Conservation (phyloP, 1,140 invertebrate genomes). For the Mamestra configurata region DNA sequence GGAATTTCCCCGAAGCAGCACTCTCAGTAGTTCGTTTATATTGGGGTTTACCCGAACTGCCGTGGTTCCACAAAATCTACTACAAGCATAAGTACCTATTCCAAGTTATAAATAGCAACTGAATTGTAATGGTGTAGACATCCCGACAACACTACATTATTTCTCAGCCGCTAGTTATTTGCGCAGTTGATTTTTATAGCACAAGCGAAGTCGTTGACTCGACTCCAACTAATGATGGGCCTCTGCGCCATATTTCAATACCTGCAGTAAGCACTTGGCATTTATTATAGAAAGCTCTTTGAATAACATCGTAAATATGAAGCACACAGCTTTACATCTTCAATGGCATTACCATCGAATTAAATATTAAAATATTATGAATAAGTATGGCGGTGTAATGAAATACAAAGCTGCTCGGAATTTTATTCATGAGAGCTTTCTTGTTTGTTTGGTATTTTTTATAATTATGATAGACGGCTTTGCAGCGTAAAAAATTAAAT, state of each 20-base stretch:
- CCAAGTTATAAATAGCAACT: background rate
- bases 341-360: constrained; percentile 6
- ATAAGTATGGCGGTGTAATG: constrained; percentile 7
- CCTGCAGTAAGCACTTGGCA: background rate
- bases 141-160: background rate
- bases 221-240: background rate
- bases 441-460: constrained; percentile 12
- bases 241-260: background rate
- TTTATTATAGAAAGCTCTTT: background rate
- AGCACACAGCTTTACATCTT: background rate
- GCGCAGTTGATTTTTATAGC: constrained; percentile 8
- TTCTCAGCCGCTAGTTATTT: background rate
- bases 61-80: background rate
- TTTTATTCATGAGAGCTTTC: constrained; percentile 15
- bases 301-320: background rate
- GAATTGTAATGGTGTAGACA: background rate
- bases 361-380: constrained; percentile 34
- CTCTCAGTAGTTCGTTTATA: background rate
- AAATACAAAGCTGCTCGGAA: constrained; percentile 20
- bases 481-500: background rate
- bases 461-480: background rate
- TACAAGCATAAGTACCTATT: background rate
- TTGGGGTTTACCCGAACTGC: background rate
- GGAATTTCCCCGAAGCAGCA: too few species aligned
- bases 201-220: background rate